Base-by-base conservation (phyloP, 2,888 invertebrate species). In the Dynastes maya region DNA sequence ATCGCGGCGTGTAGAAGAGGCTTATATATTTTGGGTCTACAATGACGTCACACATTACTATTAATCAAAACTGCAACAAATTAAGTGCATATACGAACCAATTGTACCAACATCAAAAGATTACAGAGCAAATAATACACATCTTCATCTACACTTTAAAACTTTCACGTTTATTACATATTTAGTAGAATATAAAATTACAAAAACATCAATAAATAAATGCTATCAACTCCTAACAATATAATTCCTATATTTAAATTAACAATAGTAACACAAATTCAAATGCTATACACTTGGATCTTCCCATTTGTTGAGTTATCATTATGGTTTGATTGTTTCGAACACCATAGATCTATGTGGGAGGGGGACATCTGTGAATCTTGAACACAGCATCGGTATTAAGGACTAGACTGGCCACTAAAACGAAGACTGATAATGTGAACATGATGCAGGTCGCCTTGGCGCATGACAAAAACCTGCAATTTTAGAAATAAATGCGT, bases 401-500 rank as follows among this genome's bases (percentile, higher is more conserved):
- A 29, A 71, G 49, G 71, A 71, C 71, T 71, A 71, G 71, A 71
- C 71, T 71, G 32, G 55, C 71, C n/a, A 71, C 55, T 71, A 71
- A 58, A 40, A 71, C 71, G 71, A 71, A 55, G 9, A 71, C 11
- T 5, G 71, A 71, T 9, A 71, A 16, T 3, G 71, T 71, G 58
- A 71, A 71, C n/a, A 71, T 37, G 32, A 71, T 37, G 40, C 71
- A 71, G 37, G 71, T 55, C 37, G 58, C 55, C 40, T 71, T 71
- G 37, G 37, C 55, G 13, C 71, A 71, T 1, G 71, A 71, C 1
- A 71, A 32, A 16, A 71, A 71, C 16, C 71, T 71, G 55, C 2
- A 71, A 70, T 37, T 37, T 32, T 32, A 32, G 32, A 32, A 32
- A 32, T 0, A 32, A 32, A 32, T 32, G 32, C 32, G 5, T 4